Base-by-base conservation (phyloP, 2,113 vertebrate species). In the Halichoeres trimaculatus region DNA sequence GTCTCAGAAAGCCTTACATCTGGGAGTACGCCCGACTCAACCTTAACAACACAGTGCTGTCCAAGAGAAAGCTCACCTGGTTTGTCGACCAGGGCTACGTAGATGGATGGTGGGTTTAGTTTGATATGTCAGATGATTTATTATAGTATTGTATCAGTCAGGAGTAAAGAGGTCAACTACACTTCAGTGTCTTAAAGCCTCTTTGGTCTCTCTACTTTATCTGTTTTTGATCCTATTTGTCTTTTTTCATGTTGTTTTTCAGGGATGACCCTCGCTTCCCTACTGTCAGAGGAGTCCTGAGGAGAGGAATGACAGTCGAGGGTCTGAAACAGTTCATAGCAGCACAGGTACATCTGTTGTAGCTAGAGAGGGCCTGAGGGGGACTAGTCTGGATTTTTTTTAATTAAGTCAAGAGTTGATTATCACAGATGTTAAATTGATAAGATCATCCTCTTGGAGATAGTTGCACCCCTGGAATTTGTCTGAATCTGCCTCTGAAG, bases 251-350 rank as follows among this genome's bases (percentile, higher is more conserved):
- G 13, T 41, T 64, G 54, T 69, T 48, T 51, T 78, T 17, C 72
- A 99, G 98, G 98, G 98, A 99, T 70, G 98, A 99, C 86, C 98
- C 98, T 24, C 94, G 98, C 16, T 99, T 99, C 87, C 98, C 98
- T n/a, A 99, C 98, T 0, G 98, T 99, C 1, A 95, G 98, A 81
- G 98, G 98, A 10, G 96, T 99, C 12, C 90, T 99, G 55, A 95
- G 98, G 81, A 96, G 98, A 92, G 98, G 98, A 53, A 97, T 99
- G 98, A 99, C 97, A 0, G 98, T 99, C 41, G 98, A 99, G 82
- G 98, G 98, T 8, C 89, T 99, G 52, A 99, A 99, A 54, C 98
- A 99, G 82, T 99, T 99, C 74, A 99, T 99, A 77, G 97, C 98
- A 59, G 97, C 98, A 19, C 98, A 99, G 95, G 98, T 98, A 35